Base-by-base conservation (phyloP, 2,797 vertebrate species). In the Sebastes itinus region DNA sequence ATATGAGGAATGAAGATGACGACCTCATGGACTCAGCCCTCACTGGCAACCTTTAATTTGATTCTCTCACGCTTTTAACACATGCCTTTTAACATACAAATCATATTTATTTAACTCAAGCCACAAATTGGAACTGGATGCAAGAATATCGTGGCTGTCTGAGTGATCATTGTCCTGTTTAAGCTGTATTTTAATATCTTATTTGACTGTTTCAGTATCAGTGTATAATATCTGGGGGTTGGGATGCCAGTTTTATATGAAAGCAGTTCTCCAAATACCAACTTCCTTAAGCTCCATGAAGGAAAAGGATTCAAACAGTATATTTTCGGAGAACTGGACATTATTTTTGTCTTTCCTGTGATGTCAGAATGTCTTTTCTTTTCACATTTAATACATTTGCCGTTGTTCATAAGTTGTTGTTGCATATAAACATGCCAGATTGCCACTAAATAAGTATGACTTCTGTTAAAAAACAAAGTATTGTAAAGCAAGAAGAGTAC, bases 21-120 rank as follows among this genome's bases (percentile, higher is more conserved):
- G 98, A 99, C 5, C 98, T 99, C 75, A 99, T 99, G 98, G 98
- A 99, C 93, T 98, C 98, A 9, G 98, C 98, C 75, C 93, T 99
- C 1, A 99, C 98, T 73, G 98, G 98, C 75, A 98, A 98, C 94
- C 88, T 97, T 58, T 95, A 90, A 88, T 85, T 89, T 46, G 7
- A 52, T 42, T 13, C 62, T 25, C 20, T 46, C 30, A 66, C 3
- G 16, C 64, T 88, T 87, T 84, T 87, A 83, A 86, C n/a, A 16
- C 78, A 77, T 74, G 78, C 78, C 83, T 82, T 90, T 88, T 82
- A 88, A 77, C 76, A 77, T 38, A 60, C n/a, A 87, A 87, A 87
- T 54, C 13, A 8, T 92, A 93, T 93, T 93, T 94, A 94, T 94
- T 92, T 68, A 83, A 89, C 27, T 80, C 20, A 10, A 85, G 66